Conservation (phyloP, 2,797 vertebrate genomes). For the Perodicticus potto region DNA sequence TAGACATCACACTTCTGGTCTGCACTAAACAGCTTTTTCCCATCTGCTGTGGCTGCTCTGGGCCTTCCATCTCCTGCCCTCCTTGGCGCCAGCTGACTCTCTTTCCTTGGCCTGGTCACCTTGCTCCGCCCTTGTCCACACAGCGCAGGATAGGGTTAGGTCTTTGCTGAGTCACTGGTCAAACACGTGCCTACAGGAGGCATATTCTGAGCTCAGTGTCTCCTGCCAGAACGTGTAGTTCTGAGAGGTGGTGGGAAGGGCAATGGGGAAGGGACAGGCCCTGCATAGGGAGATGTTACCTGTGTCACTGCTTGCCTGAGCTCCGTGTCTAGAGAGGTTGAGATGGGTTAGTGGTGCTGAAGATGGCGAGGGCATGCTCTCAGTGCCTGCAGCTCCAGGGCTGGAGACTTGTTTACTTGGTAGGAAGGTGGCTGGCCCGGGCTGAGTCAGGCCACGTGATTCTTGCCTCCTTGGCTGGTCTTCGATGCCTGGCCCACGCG, state of each 20-base stretch:
- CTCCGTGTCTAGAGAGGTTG: background rate
- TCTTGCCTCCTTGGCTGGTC: background rate
- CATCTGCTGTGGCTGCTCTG: background rate
- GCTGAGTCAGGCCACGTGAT: background rate
- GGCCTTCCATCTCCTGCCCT: background rate
- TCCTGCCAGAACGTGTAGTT: background rate
- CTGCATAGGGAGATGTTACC: background rate
- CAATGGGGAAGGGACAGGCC: background rate
- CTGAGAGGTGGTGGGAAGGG: background rate
- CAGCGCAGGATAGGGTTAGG: background rate
- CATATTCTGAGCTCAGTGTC: background rate
- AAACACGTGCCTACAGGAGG: background rate
- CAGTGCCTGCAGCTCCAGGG: background rate
- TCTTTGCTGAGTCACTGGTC: conserved; percentile 40
- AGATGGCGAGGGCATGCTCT: background rate
- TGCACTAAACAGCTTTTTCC: background rate
- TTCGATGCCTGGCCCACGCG: background rate
- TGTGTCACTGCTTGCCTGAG: background rate
- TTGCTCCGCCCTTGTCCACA: background rate
- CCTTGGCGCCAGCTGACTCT: background rate
- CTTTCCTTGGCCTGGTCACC: background rate
- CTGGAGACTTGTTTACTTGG: background rate
- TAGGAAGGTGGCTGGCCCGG: background rate
- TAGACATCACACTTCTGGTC: background rate
- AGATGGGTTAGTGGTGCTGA: background rate